Conservation (phyloP, 2,113 vertebrate species). For the Hymenochirus boettgeri region DNA sequence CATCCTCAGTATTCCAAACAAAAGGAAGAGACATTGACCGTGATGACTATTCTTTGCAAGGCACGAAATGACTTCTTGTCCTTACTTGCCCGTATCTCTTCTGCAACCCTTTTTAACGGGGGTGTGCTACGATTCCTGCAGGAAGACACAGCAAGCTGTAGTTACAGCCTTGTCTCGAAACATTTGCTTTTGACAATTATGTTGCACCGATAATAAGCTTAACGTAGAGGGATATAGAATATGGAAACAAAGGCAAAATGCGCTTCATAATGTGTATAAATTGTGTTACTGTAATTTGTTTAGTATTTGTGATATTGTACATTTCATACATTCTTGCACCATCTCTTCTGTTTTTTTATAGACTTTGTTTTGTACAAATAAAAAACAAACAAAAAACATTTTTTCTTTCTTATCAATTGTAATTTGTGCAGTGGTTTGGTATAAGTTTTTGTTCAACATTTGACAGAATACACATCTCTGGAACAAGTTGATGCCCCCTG, state of each 20-base stretch:
- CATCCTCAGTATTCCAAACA: not conserved
- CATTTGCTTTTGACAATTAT: not conserved
- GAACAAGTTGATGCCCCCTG: too few species aligned
- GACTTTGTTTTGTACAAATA: slow-evolving; percentile 81
- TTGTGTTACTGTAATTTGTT: slow-evolving; percentile 64
- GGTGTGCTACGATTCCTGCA: not conserved
- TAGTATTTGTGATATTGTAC: slow-evolving; percentile 71
- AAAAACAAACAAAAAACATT: slow-evolving; percentile 73
- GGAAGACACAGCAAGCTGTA: not conserved
- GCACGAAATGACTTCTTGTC: not conserved
- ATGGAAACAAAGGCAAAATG: not conserved
- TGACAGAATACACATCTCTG: too few species aligned
- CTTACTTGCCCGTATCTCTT: not conserved
- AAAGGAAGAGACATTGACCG: not conserved
- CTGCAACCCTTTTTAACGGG: not conserved
- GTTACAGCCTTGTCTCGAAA: not conserved
- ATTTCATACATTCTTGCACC: slow-evolving; percentile 58
- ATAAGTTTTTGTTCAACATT: too few species aligned
- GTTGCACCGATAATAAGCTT: slow-evolving; percentile 4
- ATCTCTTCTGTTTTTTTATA: slow-evolving; percentile 64
- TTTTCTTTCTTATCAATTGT: slow-evolving; percentile 1
- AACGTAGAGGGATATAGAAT: slow-evolving; percentile 6
- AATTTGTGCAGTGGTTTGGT: too few species aligned
- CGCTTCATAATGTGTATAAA: slow-evolving; percentile 42
- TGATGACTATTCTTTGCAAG: not conserved